Conservation (phyloP, 2,888 invertebrate genomes). For the Halictus quadricinctus region DNA sequence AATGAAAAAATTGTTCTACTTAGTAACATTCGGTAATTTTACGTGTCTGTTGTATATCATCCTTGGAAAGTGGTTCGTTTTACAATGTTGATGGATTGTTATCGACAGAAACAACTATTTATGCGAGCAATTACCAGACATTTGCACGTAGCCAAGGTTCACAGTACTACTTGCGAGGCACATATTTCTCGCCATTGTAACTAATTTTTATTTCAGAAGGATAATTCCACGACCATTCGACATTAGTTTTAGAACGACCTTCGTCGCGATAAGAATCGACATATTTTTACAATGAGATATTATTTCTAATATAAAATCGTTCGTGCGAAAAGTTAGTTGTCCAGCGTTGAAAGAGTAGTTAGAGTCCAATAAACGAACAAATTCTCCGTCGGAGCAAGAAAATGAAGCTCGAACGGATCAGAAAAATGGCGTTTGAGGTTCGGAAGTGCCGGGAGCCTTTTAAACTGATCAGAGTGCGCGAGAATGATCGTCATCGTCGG, state of each 20-base stretch:
- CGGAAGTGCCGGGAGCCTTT: slow-evolving; percentile 7
- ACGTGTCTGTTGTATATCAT: neutral
- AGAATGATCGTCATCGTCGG: slow-evolving; percentile 39
- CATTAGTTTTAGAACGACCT: neutral
- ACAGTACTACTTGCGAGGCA: neutral
- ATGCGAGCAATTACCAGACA: neutral
- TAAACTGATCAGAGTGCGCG: slow-evolving; percentile 19
- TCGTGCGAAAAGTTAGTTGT: neutral
- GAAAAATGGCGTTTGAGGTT: slow-evolving; percentile 4
- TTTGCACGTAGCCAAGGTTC: slow-evolving; percentile 1
- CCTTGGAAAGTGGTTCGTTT: neutral
- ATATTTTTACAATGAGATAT: neutral
- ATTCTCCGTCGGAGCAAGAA: neutral
- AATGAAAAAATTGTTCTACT: neutral
- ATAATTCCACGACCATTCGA: neutral
- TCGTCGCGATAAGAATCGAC: neutral
- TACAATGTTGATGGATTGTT: neutral
- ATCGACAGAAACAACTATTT: neutral
- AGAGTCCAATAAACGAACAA: neutral
- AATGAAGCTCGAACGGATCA: neutral
- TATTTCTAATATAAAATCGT: neutral
- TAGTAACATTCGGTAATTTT: neutral
- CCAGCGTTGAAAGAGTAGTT: neutral
- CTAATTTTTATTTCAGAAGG: neutral
- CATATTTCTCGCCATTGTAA: no score